A percentile compares a stretch with the other conserved stretches of the same genome.
phyloP scores from a whole-genome alignment of 2,113 vertebrate species.

The Aythya baeri region DNA sequence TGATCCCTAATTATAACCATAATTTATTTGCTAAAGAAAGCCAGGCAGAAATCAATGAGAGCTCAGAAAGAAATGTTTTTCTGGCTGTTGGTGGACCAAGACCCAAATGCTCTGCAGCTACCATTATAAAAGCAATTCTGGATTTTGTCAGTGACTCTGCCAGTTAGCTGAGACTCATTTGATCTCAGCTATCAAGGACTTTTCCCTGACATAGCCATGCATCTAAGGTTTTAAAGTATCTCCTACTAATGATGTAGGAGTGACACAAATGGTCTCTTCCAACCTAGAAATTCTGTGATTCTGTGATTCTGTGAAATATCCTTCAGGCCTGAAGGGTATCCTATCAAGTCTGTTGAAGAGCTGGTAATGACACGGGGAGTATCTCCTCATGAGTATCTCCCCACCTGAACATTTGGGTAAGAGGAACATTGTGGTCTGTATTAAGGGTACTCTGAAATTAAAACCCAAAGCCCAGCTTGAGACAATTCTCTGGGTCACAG shows the following conservation, averaged over 20 bases:
- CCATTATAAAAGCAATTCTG: neutral
- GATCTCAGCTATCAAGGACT: neutral
- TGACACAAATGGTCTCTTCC: neutral
- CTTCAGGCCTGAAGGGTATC: neutral
- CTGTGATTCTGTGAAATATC: neutral
- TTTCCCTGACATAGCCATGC: neutral
- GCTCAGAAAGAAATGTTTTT: neutral
- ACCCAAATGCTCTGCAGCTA: neutral
- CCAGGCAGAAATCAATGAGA: neutral
- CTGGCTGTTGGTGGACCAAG: neutral
- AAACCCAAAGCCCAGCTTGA: neutral
- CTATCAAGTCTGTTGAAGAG: neutral
- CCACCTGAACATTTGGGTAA: neutral
- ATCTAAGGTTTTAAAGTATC: neutral
- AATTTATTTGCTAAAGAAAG: neutral
- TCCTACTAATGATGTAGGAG: neutral
- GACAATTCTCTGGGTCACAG: neutral
- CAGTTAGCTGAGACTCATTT: neutral
- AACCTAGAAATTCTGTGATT: too few species aligned
- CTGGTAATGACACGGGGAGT: neutral
- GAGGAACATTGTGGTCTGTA: neutral
- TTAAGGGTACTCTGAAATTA: neutral
- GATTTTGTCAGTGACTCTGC: neutral
- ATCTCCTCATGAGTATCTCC: neutral
- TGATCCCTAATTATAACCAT: neutral